These are phyloP conservation scores for Apotomis betuletana DNA, from an alignment of 2,888 invertebrate genomes.

Conservation along the genomic window DNA sequence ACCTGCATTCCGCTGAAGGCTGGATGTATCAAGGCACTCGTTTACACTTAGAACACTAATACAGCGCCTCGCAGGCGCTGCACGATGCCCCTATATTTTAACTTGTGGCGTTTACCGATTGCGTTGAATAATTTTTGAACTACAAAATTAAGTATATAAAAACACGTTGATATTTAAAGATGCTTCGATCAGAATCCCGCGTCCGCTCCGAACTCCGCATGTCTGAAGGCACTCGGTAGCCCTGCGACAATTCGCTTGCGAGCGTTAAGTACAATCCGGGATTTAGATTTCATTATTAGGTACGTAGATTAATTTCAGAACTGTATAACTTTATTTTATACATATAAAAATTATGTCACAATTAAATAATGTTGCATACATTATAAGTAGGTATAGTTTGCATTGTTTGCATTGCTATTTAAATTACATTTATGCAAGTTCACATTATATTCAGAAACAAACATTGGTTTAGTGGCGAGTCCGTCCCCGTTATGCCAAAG, in stretches of 20 bases:
- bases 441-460: conserved; percentile 13
- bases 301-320: conserved; percentile 20
- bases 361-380: conserved; percentile 19
- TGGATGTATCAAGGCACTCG: conserved; percentile 82
- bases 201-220: background rate
- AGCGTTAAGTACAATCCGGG: conserved; percentile 33
- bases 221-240: conserved; percentile 10
- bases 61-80: conserved; percentile 37
- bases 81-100: conserved; percentile 35
- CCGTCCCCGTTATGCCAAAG: conserved; percentile 15
- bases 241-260: conserved; percentile 18
- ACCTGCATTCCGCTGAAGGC: conserved; percentile 77
- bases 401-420: conserved; percentile 31
- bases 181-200: conserved; percentile 14
- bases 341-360: conserved; percentile 18
- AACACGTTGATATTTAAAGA: conserved; percentile 6
- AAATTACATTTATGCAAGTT: conserved; percentile 22
- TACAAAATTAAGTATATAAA: conserved; percentile 18
- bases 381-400: conserved; percentile 32
- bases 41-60: conserved; percentile 60
- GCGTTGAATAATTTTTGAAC: conserved; percentile 21
- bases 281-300: conserved; percentile 18
- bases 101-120: conserved; percentile 27
- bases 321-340: conserved; percentile 20
- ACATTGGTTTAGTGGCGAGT: background rate